Evolutionary conservation across 2,888 invertebrate species (phyloP).

Genomic region (Agrochola macilenta): DNA sequence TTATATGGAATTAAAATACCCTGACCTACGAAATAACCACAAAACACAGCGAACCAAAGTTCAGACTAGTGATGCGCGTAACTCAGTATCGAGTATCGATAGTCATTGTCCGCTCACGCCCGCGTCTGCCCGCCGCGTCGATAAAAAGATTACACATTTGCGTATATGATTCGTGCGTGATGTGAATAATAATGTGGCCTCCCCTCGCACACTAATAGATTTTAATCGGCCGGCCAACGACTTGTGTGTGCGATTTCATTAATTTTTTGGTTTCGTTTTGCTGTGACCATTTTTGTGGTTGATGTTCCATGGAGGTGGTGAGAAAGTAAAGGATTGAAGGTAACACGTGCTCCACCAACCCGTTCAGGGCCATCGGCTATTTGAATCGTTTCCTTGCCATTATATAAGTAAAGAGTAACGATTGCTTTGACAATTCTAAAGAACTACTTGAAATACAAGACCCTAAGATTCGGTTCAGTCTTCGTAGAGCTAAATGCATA

Average conservation of each 20-base stretch:
- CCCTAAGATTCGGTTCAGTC: too few species aligned
- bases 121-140: slow-evolving; percentile 77
- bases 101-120: slow-evolving; percentile 76
- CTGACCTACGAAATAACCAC: slow-evolving; percentile 1
- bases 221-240: slow-evolving; percentile 84
- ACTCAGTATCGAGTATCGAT: slow-evolving; percentile 77
- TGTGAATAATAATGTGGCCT: slow-evolving; percentile 86
- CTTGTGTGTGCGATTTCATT: slow-evolving; percentile 74
- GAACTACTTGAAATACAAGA: not conserved
- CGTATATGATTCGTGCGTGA: slow-evolving; percentile 88
- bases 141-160: slow-evolving; percentile 89
- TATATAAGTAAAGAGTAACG: not conserved
- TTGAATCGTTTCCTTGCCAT: not conserved
- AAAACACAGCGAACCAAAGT: slow-evolving; percentile 16
- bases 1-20: not conserved
- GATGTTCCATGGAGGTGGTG: slow-evolving; percentile 5
- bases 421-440: not conserved
- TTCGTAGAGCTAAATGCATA: not conserved
- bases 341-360: not conserved
- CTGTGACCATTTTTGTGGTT: slow-evolving; percentile 46
- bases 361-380: not conserved
- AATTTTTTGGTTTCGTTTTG: slow-evolving; percentile 67
- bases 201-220: slow-evolving; percentile 86
- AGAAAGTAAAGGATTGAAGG: slow-evolving; percentile 8
- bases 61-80: slow-evolving; percentile 73